Evolutionary conservation across 2,113 vertebrate genomes (phyloP).

Genomic region (Xiphophorus hellerii): DNA sequence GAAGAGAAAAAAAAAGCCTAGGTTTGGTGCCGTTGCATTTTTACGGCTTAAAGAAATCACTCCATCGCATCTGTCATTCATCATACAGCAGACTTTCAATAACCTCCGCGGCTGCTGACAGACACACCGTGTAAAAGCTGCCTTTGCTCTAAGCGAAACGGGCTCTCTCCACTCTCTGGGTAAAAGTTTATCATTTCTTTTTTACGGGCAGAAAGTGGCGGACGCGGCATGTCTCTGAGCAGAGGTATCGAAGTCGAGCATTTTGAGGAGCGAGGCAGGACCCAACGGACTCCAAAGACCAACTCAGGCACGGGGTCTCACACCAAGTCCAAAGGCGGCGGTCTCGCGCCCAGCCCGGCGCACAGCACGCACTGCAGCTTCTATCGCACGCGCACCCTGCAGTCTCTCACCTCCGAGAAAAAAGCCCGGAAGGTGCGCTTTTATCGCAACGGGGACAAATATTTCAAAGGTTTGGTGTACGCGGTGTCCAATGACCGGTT

Average conservation of each 20-base stretch:
- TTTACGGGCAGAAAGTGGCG: background rate
- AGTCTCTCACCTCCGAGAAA: constrained; percentile 95
- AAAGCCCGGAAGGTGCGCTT: constrained; percentile 95
- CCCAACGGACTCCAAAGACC: constrained; percentile 79
- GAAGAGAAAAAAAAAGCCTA: constrained; percentile 13
- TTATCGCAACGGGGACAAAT: constrained; percentile 96
- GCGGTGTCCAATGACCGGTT: constrained; percentile 94
- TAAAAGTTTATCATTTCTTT: constrained; percentile 15
- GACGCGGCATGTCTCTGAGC: constrained; percentile 80
- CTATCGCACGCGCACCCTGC: constrained; percentile 95
- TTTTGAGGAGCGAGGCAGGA: constrained; percentile 93
- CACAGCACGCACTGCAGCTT: constrained; percentile 98
- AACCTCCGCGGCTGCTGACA: background rate
- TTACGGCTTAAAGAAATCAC: background rate
- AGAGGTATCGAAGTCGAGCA: constrained; percentile 94
- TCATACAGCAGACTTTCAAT: background rate
- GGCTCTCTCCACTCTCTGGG: constrained; percentile 5
- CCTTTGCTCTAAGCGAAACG: constrained; percentile 7
- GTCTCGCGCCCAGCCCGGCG: constrained; percentile 92
- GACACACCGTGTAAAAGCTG: constrained; percentile 7
- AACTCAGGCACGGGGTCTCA: constrained; percentile 76
- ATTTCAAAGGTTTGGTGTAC: constrained; percentile 95
- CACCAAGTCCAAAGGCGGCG: constrained; percentile 84
- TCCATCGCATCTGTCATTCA: constrained; percentile 2
- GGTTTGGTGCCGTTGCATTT: constrained; percentile 9